Percentiles rank a stretch among this genome's conserved stretches.
Conservation (phyloP, 2,113 vertebrate species). For the Pionites leucogaster region DNA sequence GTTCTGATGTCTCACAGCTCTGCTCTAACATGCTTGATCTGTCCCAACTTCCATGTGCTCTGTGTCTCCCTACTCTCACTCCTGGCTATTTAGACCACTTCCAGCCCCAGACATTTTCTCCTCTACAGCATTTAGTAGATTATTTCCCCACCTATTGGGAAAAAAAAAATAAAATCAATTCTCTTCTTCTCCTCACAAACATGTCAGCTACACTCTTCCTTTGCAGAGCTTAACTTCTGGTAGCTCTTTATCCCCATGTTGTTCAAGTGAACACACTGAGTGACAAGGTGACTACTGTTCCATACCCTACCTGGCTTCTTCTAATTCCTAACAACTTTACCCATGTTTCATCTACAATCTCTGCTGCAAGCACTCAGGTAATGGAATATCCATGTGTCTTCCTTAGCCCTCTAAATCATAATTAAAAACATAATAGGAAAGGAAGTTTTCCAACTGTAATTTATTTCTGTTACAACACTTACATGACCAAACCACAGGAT, state of each 20-base stretch:
- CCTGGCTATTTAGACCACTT: not conserved
- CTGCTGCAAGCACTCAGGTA: not conserved
- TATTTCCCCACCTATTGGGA: not conserved
- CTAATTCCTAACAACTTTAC: not conserved
- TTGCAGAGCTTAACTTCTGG: not conserved
- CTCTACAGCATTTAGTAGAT: not conserved
- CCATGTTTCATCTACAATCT: not conserved
- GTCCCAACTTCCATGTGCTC: not conserved
- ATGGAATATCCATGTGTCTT: not conserved
- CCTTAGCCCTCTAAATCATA: not conserved
- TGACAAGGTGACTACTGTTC: not conserved
- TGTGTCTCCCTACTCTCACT: not conserved
- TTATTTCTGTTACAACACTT: not conserved
- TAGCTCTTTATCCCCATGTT: not conserved
- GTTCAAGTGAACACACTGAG: not conserved
- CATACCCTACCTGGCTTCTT: not conserved
- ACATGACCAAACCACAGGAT: not conserved
- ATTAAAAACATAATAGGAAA: not conserved
- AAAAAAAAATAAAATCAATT: not conserved
- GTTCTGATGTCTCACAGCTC: not conserved
- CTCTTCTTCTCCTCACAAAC: not conserved
- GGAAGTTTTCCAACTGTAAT: not conserved
- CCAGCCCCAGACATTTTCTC: not conserved
- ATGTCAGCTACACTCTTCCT: not conserved
- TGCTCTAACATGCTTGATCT: not conserved